These are phyloP conservation scores for Anguilla obscura DNA, from an alignment of 2,797 vertebrate genomes.

Conservation along the genomic window DNA sequence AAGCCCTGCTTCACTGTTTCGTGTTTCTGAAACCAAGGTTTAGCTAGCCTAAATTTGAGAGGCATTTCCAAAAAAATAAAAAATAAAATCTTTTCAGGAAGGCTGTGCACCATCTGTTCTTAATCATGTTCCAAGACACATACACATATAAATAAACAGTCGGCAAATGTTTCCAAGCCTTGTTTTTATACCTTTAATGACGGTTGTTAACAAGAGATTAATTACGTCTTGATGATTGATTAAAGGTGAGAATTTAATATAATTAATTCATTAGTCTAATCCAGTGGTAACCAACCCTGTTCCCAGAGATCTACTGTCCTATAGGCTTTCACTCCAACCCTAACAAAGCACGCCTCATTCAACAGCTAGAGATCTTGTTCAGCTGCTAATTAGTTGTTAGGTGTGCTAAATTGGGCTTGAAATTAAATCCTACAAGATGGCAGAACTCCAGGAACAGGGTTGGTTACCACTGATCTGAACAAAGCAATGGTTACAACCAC, in stretches of 20 bases:
- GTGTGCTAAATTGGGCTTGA: no score
- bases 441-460: no score
- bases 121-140: not conserved
- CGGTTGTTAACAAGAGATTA: not conserved
- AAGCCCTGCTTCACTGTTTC: not conserved
- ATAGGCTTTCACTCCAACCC: no score
- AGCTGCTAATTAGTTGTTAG: no score
- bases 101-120: slow-evolving; percentile 1
- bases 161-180: not conserved
- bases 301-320: no score
- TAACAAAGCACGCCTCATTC: no score
- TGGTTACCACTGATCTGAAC: no score
- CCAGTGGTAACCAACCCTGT: no score
- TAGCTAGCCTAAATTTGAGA: not conserved
- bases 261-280: not conserved
- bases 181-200: not conserved
- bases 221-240: not conserved
- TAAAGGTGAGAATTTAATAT: not conserved
- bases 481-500: not conserved
- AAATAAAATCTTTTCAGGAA: not conserved
- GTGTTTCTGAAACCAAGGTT: not conserved
- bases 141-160: not conserved
- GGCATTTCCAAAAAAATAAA: not conserved
- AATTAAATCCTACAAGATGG: no score
- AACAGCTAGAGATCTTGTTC: no score